These are phyloP conservation scores for Propithecus perrieri DNA, from an alignment of 2,797 vertebrate species.

Conservation along the genomic window DNA sequence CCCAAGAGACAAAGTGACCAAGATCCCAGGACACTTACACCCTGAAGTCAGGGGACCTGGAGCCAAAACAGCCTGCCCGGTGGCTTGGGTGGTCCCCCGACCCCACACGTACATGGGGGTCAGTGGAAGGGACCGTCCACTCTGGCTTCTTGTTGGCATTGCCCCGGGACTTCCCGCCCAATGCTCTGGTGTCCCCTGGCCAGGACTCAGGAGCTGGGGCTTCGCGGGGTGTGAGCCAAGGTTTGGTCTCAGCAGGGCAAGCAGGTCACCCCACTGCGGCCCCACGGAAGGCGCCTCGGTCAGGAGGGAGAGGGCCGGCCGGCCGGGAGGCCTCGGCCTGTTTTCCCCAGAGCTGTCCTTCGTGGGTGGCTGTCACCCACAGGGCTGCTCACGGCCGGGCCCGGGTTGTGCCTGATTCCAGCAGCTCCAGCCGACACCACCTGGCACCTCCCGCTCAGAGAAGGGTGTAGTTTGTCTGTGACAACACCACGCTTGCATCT, in stretches of 20 bases:
- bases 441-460: neutral
- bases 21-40: neutral
- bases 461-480: fast-evolving
- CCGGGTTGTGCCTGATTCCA: fast-evolving
- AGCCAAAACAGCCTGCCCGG: neutral
- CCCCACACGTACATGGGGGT: fast-evolving
- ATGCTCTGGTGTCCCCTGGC: neutral
- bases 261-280: too few species aligned
- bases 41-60: neutral
- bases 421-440: neutral
- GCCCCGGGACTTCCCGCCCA: neutral
- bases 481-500: fast-evolving
- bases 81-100: too few species aligned
- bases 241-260: neutral
- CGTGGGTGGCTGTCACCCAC: neutral
- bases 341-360: neutral
- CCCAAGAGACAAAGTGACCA: neutral
- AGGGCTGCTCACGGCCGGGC: fast-evolving
- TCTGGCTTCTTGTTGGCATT: neutral
- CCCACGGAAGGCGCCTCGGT: too few species aligned
- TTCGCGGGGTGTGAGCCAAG: neutral
- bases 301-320: neutral
- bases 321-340: neutral
- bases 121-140: neutral
- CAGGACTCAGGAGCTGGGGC: neutral